Evolutionary conservation across 2,113 vertebrate genomes (phyloP).

Genomic region (Scalopus aquaticus): DNA sequence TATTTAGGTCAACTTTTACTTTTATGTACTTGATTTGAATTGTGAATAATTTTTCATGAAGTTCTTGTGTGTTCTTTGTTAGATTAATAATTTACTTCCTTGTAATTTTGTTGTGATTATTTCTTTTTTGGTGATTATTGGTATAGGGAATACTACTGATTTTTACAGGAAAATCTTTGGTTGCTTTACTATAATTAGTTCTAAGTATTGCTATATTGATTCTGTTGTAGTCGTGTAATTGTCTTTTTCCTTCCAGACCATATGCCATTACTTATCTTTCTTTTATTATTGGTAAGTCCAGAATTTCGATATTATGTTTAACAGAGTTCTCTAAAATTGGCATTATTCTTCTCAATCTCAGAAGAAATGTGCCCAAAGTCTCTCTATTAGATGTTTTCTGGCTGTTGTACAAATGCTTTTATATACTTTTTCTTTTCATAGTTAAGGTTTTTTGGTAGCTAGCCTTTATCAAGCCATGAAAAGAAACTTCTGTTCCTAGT

Average conservation of each 20-base stretch:
- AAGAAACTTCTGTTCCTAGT: background rate
- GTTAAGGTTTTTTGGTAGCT: background rate
- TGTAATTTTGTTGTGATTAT: background rate
- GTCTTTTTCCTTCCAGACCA: background rate
- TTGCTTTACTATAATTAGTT: background rate
- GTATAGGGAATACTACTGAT: background rate
- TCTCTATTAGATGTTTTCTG: background rate
- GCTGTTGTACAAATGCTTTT: background rate
- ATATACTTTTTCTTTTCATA: background rate
- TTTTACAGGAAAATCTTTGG: constrained; percentile 20
- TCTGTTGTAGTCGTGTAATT: background rate
- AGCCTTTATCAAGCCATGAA: background rate
- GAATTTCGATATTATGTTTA: background rate
- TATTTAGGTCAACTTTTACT: background rate
- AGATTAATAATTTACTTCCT: constrained; percentile 24
- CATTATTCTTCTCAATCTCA: background rate
- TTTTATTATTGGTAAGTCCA: background rate
- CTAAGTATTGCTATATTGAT: background rate
- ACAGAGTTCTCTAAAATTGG: background rate
- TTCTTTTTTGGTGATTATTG: background rate
- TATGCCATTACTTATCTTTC: background rate
- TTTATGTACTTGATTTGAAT: background rate
- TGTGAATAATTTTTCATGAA: background rate
- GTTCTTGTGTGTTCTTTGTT: background rate
- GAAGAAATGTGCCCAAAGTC: background rate